A percentile compares a stretch with the other conserved stretches of the same genome.
phyloP scores from a whole-genome alignment of 2,113 vertebrate genomes.

The Furnarius figulus region DNA sequence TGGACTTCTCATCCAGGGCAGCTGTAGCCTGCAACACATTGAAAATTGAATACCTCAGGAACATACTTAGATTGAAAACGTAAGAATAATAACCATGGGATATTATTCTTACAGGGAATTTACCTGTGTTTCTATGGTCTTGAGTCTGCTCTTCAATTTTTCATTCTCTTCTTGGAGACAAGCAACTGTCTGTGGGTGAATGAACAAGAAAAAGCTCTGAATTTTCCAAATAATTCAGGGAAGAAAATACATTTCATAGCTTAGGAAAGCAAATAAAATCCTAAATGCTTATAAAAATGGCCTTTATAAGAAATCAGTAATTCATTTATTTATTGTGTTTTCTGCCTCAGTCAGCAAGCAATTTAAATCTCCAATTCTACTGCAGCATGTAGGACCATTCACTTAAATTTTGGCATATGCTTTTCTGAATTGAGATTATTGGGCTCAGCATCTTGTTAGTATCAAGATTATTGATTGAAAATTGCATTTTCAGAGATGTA shows the following conservation, averaged over 20 bases:
- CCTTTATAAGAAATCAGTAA: neutral
- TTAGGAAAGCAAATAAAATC: neutral
- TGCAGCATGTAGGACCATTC: neutral
- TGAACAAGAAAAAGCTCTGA: neutral
- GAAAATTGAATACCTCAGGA: neutral
- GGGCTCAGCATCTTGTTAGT: neutral
- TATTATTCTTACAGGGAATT: neutral
- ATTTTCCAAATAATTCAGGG: neutral
- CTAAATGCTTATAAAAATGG: neutral
- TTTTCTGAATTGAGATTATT: neutral
- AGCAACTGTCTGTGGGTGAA: slow-evolving; percentile 83
- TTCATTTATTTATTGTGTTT: neutral
- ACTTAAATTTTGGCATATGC: neutral
- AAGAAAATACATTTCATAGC: neutral
- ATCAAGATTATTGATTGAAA: neutral
- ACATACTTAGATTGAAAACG: neutral
- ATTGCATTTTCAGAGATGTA: neutral
- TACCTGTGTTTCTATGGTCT: slow-evolving; percentile 89
- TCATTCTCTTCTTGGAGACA: slow-evolving; percentile 94
- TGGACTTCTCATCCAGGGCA: slow-evolving; percentile 87
- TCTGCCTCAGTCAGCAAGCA: neutral
- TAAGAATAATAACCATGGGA: neutral
- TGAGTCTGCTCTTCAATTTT: slow-evolving; percentile 86
- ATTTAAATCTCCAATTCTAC: neutral
- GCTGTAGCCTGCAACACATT: slow-evolving; percentile 79